These are phyloP conservation scores for Cyanoramphus novaezelandiae DNA, from an alignment of 2,113 vertebrate species.

Conservation along the genomic window DNA sequence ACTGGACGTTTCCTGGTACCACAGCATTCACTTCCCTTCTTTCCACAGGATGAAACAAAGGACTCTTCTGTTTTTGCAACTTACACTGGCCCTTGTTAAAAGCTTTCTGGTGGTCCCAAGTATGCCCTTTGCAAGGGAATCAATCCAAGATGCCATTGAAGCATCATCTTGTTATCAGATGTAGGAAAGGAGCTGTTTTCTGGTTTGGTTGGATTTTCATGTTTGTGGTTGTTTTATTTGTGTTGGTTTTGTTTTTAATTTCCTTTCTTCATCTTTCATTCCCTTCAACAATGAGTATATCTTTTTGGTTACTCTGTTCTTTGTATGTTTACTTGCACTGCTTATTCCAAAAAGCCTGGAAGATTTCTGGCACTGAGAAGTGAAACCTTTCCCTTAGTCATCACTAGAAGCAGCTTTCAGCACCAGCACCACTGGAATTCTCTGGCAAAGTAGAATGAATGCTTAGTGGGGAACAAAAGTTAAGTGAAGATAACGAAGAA, in stretches of 20 bases:
- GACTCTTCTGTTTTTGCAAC: background rate
- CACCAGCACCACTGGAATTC: background rate
- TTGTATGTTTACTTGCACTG: background rate
- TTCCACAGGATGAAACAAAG: background rate
- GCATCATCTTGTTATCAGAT: background rate
- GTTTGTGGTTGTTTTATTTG: background rate
- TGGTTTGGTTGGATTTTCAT: background rate
- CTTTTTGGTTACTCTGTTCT: background rate
- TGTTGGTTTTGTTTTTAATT: background rate
- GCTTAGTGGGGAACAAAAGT: background rate
- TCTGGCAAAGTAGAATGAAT: background rate
- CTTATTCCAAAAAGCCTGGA: background rate
- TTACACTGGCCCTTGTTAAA: background rate
- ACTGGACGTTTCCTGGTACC: background rate
- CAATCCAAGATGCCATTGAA: background rate
- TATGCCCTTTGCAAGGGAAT: background rate
- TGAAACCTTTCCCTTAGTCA: background rate
- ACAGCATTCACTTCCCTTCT: background rate
- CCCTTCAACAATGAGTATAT: rapidly evolving
- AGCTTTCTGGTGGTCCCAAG: background rate
- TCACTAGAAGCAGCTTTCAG: background rate
- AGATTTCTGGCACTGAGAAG: background rate
- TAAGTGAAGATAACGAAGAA: background rate
- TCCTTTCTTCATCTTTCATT: background rate
- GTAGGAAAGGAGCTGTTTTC: background rate